Base-by-base conservation (phyloP, 2,113 vertebrate genomes). In the Noctilio leporinus region DNA sequence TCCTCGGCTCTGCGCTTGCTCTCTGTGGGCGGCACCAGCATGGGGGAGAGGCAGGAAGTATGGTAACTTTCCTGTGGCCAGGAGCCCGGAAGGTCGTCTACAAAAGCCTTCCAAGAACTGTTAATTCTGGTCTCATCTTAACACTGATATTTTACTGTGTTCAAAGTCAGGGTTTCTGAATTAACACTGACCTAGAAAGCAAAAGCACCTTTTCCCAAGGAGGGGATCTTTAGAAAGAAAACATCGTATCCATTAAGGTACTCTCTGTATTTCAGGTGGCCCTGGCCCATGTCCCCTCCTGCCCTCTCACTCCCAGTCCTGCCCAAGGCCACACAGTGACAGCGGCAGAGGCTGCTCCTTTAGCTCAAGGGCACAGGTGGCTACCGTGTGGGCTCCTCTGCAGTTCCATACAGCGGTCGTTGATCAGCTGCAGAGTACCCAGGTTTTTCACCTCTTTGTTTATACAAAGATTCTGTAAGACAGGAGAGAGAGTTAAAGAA, bases 391-490 rank as follows among this genome's bases (percentile, higher is more conserved):
- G 99, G 97, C 98, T 99, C 98, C 99, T 99, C 90, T 99, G 99
- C 99, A 99, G 98, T 98, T 99, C 99, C 98, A 99, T 93, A 96
- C 99, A 99, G 96, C 99, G 99, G 95, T 99, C 99, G 1, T 99
- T 99, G 96, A 99, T 99, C 78, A 99, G 98, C 94, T 99, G 99
- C 67, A 99, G 97, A 38, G 98, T 98, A 35, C 99, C 98, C 88
- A 99, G 96, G 35, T 67, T 95, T 4, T 51, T 98, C 93, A 99
- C 99, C 0, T 99, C 99, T 89, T 99, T 98, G 0, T 99, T 99
- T 86, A 99, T 97, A 95, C 99, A 99, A 75, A 99, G 98, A 97
- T 98, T 99, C 99, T 99, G 64, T 3, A 93, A 26, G 64, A 77
- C 4, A 53, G 43, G 94, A 88, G 93, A 22, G 86, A 35, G 72